phyloP scores from a whole-genome alignment of 2,113 vertebrate genomes.

The Lanius collurio region DNA sequence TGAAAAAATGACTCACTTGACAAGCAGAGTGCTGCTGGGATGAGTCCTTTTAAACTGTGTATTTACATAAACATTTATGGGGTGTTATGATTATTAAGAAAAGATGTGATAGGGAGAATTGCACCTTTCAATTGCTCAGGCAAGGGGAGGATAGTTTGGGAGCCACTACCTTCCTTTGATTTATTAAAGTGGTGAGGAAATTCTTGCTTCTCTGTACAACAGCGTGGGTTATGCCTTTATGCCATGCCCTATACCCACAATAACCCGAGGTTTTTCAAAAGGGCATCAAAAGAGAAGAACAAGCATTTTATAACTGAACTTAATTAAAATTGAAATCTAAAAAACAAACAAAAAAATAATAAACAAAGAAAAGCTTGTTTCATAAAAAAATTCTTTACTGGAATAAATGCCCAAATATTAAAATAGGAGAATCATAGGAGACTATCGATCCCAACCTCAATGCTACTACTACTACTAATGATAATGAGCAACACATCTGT shows the following conservation, averaged over 20 bases:
- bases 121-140: not conserved
- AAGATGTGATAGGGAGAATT: not conserved
- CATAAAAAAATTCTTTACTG: not conserved
- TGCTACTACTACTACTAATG: not conserved
- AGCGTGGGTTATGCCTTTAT: not conserved
- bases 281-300: not conserved
- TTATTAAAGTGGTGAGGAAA: not conserved
- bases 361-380: not conserved
- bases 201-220: not conserved
- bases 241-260: not conserved
- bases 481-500: not conserved
- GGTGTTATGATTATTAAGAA: not conserved
- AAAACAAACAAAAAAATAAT: rapidly evolving
- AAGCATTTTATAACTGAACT: not conserved
- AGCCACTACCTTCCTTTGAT: not conserved
- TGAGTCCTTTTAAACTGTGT: not conserved
- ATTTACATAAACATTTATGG: slow-evolving; percentile 36
- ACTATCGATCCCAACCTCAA: not conserved
- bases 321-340: not conserved
- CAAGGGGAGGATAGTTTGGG: not conserved
- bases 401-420: not conserved
- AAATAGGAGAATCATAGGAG: not conserved
- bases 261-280: not conserved
- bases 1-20: slow-evolving; percentile 63
- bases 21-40: slow-evolving; percentile 38